A percentile compares a stretch with the other conserved stretches of the same genome.
phyloP scores from a whole-genome alignment of 2,888 invertebrate genomes.

The Ectemnius cavifrons region DNA sequence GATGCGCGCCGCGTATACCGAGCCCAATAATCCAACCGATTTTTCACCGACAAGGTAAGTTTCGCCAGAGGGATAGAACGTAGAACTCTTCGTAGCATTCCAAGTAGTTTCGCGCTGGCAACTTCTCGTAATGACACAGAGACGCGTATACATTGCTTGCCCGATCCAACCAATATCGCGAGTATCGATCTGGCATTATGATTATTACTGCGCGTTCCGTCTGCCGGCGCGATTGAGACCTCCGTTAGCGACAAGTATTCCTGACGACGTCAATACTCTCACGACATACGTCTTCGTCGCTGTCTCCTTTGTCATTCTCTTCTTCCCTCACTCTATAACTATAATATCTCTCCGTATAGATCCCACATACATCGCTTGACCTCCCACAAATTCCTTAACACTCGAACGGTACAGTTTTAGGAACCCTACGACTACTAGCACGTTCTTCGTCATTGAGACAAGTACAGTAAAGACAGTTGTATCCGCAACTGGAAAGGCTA shows the following conservation, averaged over 20 bases:
- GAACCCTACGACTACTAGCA: too few relatives aligned
- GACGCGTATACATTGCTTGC: conserved; percentile 16
- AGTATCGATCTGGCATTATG: conserved; percentile 72
- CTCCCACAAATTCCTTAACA: too few relatives aligned
- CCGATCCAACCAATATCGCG: conserved; percentile 68
- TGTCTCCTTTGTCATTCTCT: neutral
- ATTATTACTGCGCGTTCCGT: conserved; percentile 70
- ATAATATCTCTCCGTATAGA: too few relatives aligned
- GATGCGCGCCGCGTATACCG: conserved; percentile 13
- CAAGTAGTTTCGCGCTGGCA: conserved; percentile 57
- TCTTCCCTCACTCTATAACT: too few relatives aligned
- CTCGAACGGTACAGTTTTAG: too few relatives aligned
- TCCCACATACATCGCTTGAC: too few relatives aligned
- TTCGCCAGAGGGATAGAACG: conserved; percentile 34
- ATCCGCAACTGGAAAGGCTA: too few relatives aligned
- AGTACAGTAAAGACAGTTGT: too few relatives aligned
- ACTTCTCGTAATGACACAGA: conserved; percentile 63
- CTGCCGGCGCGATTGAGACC: conserved; percentile 71
- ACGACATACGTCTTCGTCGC: neutral
- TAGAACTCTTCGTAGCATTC: conserved; percentile 50
- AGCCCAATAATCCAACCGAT: conserved; percentile 48
- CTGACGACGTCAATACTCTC: neutral
- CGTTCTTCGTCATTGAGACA: too few relatives aligned
- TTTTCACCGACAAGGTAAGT: conserved; percentile 44
- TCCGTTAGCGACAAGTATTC: conserved; percentile 62